Conservation (phyloP, 1,140 invertebrate genomes). For the Pseudomyrmex gracilis region DNA sequence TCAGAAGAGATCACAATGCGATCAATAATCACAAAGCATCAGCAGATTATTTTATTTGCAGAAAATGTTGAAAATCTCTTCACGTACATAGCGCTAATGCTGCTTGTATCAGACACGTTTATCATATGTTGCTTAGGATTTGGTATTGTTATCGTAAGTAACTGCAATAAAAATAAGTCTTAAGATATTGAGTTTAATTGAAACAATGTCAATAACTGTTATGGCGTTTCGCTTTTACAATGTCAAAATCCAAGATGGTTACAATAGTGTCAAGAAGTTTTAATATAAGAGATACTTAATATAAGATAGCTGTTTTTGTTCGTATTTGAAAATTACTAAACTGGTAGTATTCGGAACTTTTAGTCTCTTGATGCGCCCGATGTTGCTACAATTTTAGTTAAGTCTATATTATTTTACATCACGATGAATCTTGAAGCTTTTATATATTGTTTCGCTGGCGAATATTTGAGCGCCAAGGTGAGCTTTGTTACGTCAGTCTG, state of each 20-base stretch:
- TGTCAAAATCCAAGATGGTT: no score
- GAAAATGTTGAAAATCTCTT: constrained; percentile 19
- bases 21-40: constrained; percentile 3
- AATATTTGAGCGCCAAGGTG: constrained; percentile 51
- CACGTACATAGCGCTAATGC: constrained; percentile 11
- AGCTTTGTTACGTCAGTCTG: background rate
- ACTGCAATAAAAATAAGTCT: background rate
- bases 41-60: constrained; percentile 10
- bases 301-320: background rate
- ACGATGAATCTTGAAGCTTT: constrained; percentile 34
- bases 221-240: no score
- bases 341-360: background rate
- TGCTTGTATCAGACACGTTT: constrained; percentile 38
- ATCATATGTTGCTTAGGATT: constrained; percentile 56
- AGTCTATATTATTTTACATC: constrained; percentile 19
- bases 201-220: background rate
- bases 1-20: background rate
- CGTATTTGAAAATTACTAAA: background rate
- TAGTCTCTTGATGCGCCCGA: constrained; percentile 15
- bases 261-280: background rate
- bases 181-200: background rate
- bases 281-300: background rate
- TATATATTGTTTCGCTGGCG: constrained; percentile 45
- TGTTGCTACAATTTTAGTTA: background rate
- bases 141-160: constrained; percentile 43